Conservation (phyloP, 2,797 vertebrate genomes). For the Tarsius wallacei region DNA sequence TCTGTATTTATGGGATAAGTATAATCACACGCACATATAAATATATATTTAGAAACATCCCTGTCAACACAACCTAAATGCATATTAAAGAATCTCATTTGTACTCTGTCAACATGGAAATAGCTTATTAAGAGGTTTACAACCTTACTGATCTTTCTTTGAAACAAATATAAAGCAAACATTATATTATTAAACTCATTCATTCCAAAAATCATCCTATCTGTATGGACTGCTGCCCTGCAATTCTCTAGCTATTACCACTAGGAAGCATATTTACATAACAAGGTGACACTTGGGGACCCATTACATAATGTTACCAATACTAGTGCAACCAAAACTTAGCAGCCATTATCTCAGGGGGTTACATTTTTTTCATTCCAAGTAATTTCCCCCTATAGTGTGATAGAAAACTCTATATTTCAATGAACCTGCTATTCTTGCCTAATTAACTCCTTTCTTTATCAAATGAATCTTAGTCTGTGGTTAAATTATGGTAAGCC, state of each 20-base stretch:
- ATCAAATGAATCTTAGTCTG: not conserved
- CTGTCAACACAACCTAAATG: not conserved
- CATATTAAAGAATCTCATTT: slow-evolving; percentile 26
- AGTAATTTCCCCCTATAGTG: not conserved
- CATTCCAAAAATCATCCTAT: not conserved
- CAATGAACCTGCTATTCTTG: not conserved
- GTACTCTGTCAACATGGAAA: not conserved
- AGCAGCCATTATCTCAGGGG: not conserved
- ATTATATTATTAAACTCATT: slow-evolving; percentile 26
- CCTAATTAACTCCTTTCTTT: slow-evolving; percentile 51
- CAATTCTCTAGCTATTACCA: not conserved
- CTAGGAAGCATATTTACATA: not conserved
- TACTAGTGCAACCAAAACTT: not conserved
- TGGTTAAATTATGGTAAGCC: slow-evolving; percentile 1
- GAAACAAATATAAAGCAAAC: not conserved
- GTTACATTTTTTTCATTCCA: not conserved
- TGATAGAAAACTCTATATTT: slow-evolving; percentile 5
- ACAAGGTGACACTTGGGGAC: not conserved
- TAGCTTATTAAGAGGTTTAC: slow-evolving; percentile 11
- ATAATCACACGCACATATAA: not conserved
- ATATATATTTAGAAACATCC: slow-evolving; percentile 20
- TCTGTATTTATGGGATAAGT: not conserved
- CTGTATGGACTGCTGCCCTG: not conserved
- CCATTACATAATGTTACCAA: too few relatives aligned
- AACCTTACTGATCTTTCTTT: not conserved